Conservation (phyloP, 1,140 invertebrate species). For the Linepithema humile region DNA sequence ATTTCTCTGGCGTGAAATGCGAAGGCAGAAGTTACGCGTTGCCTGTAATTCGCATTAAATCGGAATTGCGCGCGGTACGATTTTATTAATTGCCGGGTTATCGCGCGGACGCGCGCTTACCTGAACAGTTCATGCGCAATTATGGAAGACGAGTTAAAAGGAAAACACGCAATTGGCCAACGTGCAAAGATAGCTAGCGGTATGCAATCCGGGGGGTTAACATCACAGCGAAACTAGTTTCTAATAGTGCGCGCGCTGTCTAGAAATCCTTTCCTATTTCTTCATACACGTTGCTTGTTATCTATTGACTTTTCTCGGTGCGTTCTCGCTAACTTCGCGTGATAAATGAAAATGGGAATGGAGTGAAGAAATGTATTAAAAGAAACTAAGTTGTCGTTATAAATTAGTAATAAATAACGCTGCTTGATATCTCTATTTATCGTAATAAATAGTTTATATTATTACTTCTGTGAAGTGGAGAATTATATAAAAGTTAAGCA, state of each 20-base stretch:
- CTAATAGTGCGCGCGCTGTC: background rate
- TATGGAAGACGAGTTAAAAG: constrained; percentile 45
- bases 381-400: background rate
- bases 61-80: background rate
- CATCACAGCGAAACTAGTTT: constrained; percentile 38
- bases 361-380: background rate
- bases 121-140: constrained; percentile 16
- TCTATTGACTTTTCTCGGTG: background rate
- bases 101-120: background rate
- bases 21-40: background rate
- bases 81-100: constrained; percentile 42
- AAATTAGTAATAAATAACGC: background rate
- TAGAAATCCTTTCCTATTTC: constrained; percentile 27
- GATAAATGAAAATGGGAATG: background rate
- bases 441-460: background rate
- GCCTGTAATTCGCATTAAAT: background rate
- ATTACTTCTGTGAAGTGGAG: background rate
- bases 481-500: background rate
- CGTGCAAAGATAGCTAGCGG: constrained; percentile 2
- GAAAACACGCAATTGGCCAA: background rate
- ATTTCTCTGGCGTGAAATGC: background rate
- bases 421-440: constrained; percentile 1
- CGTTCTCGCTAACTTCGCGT: background rate
- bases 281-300: background rate
- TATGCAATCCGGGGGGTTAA: constrained; percentile 17